phyloP scores from a whole-genome alignment of 1,140 invertebrate genomes.

The Diabrotica undecimpunctata region DNA sequence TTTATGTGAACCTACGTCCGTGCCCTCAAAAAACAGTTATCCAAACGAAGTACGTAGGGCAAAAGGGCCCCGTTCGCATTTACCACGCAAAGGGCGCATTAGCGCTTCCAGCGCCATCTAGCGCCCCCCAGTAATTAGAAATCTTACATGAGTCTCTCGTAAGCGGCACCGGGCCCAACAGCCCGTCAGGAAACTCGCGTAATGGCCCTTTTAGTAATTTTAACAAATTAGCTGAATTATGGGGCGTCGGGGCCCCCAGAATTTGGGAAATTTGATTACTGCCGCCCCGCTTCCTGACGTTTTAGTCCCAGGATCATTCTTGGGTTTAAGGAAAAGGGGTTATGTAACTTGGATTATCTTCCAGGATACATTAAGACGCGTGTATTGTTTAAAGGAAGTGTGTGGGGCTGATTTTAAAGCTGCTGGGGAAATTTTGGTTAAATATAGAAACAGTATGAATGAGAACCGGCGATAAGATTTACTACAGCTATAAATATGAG shows the following conservation, averaged over 20 bases:
- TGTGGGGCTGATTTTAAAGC: no score
- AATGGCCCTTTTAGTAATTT: conserved; percentile 2
- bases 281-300: not conserved
- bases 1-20: no score
- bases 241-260: not conserved
- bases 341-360: no score
- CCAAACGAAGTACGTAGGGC: no score
- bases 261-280: not conserved
- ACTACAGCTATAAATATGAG: no score
- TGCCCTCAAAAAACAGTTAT: no score
- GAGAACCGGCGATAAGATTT: no score
- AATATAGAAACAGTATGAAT: no score
- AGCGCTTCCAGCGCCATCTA: not conserved
- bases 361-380: no score
- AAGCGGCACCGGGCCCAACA: not conserved
- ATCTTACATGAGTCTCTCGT: not conserved
- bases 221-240: not conserved
- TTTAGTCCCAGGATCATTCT: not conserved
- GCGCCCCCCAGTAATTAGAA: not conserved
- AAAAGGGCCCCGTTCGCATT: not conserved
- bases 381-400: no score
- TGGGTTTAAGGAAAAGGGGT: no score
- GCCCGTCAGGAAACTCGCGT: not conserved
- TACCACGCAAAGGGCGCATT: not conserved
- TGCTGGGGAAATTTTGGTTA: no score